Evolutionary conservation across 2,797 vertebrate genomes (phyloP).

Genomic region (Uromys caudimaculatus): DNA sequence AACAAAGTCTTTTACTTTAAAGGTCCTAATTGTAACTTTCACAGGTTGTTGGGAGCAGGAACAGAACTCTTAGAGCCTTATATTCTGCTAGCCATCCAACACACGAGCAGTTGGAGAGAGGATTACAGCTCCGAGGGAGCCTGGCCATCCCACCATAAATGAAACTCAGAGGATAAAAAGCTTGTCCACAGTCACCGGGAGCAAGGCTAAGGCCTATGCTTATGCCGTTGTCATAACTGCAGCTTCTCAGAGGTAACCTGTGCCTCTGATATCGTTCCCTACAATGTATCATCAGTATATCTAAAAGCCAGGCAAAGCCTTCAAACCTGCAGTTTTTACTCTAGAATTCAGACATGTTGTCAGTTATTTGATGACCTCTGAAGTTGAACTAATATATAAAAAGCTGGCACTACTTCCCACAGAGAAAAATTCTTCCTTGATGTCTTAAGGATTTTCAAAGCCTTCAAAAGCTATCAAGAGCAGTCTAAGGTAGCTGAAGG

Average conservation of each 20-base stretch:
- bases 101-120: background rate
- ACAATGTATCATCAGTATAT: background rate
- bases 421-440: conserved; percentile 24
- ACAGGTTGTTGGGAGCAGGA: background rate
- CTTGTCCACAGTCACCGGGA: background rate
- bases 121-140: background rate
- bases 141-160: background rate
- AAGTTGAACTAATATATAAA: conserved; percentile 75
- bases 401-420: conserved; percentile 67
- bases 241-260: background rate
- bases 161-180: background rate
- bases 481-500: conserved; percentile 67
- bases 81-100: background rate
- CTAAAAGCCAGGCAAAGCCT: conserved; percentile 38
- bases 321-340: conserved; percentile 12
- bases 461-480: conserved; percentile 49
- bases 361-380: conserved; percentile 59
- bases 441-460: conserved; percentile 62
- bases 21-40: background rate
- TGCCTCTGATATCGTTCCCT: background rate
- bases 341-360: conserved; percentile 57
- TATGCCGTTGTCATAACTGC: background rate
- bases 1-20: background rate
- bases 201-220: background rate
- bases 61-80: background rate